phyloP scores from a whole-genome alignment of 2,888 invertebrate genomes.

The Leptinotarsa haldemani region DNA sequence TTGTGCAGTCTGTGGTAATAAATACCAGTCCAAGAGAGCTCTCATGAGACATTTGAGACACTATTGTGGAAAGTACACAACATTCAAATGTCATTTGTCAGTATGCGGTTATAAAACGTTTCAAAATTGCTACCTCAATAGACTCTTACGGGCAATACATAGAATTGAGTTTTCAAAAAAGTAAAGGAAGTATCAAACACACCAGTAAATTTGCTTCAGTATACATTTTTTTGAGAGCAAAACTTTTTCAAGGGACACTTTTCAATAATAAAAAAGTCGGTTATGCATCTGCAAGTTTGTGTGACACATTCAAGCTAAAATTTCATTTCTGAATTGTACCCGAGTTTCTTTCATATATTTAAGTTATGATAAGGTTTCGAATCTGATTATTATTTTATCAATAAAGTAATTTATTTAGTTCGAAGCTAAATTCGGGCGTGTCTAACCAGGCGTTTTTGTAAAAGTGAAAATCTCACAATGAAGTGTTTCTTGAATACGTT shows the following conservation, averaged over 20 bases:
- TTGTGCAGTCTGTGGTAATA: conserved; percentile 41
- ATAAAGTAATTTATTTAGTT: too few species aligned
- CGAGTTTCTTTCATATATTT: background rate
- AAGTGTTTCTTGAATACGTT: too few species aligned
- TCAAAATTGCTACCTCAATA: conserved; percentile 29
- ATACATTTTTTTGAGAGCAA: background rate
- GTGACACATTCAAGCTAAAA: background rate
- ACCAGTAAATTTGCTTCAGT: background rate
- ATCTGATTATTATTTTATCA: too few species aligned
- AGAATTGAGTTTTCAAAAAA: background rate
- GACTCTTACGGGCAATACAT: conserved; percentile 23
- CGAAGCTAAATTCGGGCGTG: too few species aligned
- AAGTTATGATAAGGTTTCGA: too few species aligned
- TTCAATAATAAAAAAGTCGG: background rate
- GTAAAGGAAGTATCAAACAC: background rate
- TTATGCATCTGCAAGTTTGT: too few species aligned
- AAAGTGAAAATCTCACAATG: too few species aligned
- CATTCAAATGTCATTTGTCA: conserved; percentile 39
- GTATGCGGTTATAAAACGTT: conserved; percentile 31
- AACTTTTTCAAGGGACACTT: background rate
- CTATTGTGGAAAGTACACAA: conserved; percentile 69
- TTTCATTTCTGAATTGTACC: background rate
- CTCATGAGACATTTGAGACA: conserved; percentile 77
- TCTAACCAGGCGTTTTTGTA: too few species aligned
- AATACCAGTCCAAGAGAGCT: conserved; percentile 74